Base-by-base conservation (phyloP, 1,140 invertebrate genomes). In the Nilaparvata lugens region DNA sequence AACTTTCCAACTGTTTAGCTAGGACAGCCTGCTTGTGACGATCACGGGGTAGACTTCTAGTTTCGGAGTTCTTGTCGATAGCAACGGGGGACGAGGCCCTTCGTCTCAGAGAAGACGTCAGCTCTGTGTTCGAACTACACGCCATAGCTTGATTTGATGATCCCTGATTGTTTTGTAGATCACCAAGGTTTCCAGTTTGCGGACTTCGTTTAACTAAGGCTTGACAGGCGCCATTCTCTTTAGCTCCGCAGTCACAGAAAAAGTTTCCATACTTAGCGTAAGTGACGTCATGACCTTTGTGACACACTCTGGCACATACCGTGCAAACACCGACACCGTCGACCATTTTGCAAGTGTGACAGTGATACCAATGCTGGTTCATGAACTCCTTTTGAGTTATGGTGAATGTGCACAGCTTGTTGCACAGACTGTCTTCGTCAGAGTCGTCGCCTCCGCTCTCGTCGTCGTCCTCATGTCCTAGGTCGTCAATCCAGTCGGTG, bases 191-290 rank as follows among this genome's bases (percentile, higher is more conserved):
- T 71, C 52, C 74, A 25, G 70, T 72, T 65, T 83, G 80, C 7
- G 82, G 81, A 68, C 78, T 87, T 1, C 87, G 76, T 71, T 89
- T 89, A 0, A 86, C 83, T 42, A 91, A 75, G 14, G 89, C 89
- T 72, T 81, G 73, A 66, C 80, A 83, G 11, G 82, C 84, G 1
- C 84, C 84, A 71, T 96, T 93, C 64, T 95, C 91, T 73, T 96
- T 96, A 6, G 93, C 95, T 3, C 96, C 96, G 75, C 96, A 99
- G 73, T 99, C 95, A 72, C 96, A 99, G 76, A 98, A 98, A 78
- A 99, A 99, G 65, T 96, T 97, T 2, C 95, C 96, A 73, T 91
- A 96, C 73, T 98, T 99, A 18, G 95, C 92, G 74, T 98, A 98
- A 0, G 94, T 96, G 0, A 99, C 85, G 72, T 98, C 96, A 73